These are phyloP conservation scores for Alligator sinensis DNA, from an alignment of 2,113 vertebrate genomes.

Conservation along the genomic window DNA sequence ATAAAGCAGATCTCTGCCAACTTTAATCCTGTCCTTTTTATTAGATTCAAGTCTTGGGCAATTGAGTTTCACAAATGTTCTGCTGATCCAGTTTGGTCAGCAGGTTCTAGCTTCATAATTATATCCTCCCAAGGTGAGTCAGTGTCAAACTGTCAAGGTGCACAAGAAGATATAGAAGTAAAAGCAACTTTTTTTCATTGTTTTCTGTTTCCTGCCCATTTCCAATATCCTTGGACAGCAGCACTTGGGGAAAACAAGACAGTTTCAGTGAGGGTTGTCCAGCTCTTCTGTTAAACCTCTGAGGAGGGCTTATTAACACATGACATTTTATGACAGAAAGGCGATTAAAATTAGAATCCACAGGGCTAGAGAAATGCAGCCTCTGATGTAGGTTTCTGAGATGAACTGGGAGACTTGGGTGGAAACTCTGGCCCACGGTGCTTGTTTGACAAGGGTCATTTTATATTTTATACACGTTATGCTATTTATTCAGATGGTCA, in stretches of 20 bases:
- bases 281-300: slow-evolving; percentile 23
- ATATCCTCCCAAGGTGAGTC: slow-evolving; percentile 19
- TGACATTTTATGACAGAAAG: slow-evolving; percentile 65
- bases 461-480: neutral
- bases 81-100: neutral
- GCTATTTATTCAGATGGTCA: neutral
- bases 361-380: slow-evolving; percentile 54
- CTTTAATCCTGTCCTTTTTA: slow-evolving; percentile 47
- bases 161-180: slow-evolving; percentile 25
- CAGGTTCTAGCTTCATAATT: slow-evolving; percentile 28
- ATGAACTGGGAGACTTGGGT: slow-evolving; percentile 71
- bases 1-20: slow-evolving; percentile 31
- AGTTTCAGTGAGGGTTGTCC: slow-evolving; percentile 50
- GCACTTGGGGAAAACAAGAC: slow-evolving; percentile 50
- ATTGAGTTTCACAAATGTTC: slow-evolving; percentile 20
- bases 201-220: slow-evolving; percentile 53
- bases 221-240: slow-evolving; percentile 45
- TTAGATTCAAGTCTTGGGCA: neutral
- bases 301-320: slow-evolving; percentile 49
- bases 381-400: slow-evolving; percentile 57
- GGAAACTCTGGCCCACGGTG: neutral
- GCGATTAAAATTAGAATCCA: slow-evolving; percentile 69
- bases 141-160: neutral
- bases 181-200: slow-evolving; percentile 18
- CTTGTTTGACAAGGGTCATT: neutral